phyloP scores from a whole-genome alignment of 1,140 invertebrate species.

The Sarcophaga peregrina region DNA sequence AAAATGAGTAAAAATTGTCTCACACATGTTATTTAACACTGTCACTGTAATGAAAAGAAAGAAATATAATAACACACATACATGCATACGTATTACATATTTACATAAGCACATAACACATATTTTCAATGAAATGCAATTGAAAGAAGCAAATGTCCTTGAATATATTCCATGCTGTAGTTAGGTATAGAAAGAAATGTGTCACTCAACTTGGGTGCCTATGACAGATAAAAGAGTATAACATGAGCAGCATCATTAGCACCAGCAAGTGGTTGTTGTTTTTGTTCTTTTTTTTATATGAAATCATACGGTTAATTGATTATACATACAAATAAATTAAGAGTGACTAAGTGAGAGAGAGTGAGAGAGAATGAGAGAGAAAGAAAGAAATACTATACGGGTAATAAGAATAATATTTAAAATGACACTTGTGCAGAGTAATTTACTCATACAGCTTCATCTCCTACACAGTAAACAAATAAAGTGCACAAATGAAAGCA shows the following conservation, averaged over 20 bases:
- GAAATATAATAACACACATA: no score
- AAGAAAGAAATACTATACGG: neutral
- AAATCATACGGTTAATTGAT: constrained; percentile 15
- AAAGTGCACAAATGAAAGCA: no score
- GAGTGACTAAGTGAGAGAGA: neutral
- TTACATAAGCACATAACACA: no score
- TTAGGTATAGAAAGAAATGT: no score
- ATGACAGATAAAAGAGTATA: no score
- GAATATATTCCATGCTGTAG: no score
- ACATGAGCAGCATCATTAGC: neutral
- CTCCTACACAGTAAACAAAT: no score
- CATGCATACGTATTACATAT: no score
- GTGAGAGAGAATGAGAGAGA: neutral
- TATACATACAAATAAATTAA: constrained; percentile 5
- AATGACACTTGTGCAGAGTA: neutral
- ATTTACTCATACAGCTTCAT: neutral
- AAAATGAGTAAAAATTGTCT: neutral
- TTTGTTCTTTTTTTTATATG: neutral
- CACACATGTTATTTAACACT: neutral
- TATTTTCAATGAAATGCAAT: no score
- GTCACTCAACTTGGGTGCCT: no score
- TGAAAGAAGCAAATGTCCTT: no score
- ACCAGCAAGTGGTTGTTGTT: constrained; percentile 1
- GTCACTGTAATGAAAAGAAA: no score
- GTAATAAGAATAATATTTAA: neutral